Evolutionary conservation across 2,113 vertebrate genomes (phyloP), one percentile per base, ranked within the genome.

Genomic region (Willisornis vidua): DNA sequence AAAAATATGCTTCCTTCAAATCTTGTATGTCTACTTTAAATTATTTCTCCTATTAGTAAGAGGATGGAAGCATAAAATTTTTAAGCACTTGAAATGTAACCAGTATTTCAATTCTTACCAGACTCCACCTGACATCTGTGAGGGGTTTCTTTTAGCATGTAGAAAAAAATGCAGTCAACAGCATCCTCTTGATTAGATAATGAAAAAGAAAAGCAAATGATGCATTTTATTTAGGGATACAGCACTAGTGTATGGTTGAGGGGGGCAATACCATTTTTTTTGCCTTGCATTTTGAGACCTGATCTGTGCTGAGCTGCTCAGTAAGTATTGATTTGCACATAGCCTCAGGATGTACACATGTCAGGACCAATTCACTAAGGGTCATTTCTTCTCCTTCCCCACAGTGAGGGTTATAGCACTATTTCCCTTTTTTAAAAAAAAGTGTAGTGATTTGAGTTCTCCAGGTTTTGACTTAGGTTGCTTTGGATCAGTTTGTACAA

Each of bases 271-370:
- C 4, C 16, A 4, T 70, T 41, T 22, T 23, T 76, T 46, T 75
- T 46, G 16, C 15, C 24, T 82, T 55, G 35, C 31, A 2, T 85
- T 95, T 91, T 82, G 68, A 73, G 39, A 8, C 58, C 49, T 51
- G 46, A 22, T 65, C 23, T 85, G 19, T 85, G 86, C 66, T 65
- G 88, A 82, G 86, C 76, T 85, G 62, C 94, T 95, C 51, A 19
- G 29, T 81, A n/a, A 61, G 79, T 94, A 87, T 89, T 87, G 94
- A 92, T 87, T 81, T 93, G 79, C 35, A 3, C 71, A 28, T 90
- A 88, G 94, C 92, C 90, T 81, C 22, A 0, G 87, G 94, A 80
- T 52, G 45, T 93, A 85, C 76, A 79, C 14, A 5, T 89, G 87
- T 88, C 73, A 65, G 76, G 77, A 90, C 61, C 86, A 79, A 45